Evolutionary conservation across 2,113 vertebrate species (phyloP), one percentile per base, ranked within the genome.

Genomic region (Sylvia atricapilla): DNA sequence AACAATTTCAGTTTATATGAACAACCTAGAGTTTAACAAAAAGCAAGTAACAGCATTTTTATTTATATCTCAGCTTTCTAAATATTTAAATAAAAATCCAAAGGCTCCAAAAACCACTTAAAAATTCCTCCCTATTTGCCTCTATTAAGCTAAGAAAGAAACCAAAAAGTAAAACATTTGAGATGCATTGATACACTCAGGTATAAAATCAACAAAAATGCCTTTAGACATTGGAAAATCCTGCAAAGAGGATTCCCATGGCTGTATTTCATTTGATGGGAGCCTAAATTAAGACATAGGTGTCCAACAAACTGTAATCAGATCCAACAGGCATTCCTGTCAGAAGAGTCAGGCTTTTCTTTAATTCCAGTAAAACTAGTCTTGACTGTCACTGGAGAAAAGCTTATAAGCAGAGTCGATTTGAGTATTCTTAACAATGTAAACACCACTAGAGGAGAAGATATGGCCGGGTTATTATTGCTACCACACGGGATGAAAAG

Each of bases 171-270:
- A 43, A 73, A 91, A 46, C 24, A 55, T n/a, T 1, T 68, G 58
- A 78, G 46, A 67, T 44, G 14, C 13, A 31, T 35, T 69, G 58
- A 80, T 27, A 33, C 50, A 62, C 9, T 27, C 64, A 21, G 39
- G 67, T 30, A 44, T 22, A 3, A 86, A 73, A 55, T 31, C 0
- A 0, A 6, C 22, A 87, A 55, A 79, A 80, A 18, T 8, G 3
- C 55, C 39, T 82, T 82, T 8, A 79, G 20, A 62, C 19, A 27
- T 33, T 23, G n/a, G 7, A 59, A 13, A 79, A 74, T 59, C 59
- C 46, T 69, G 35, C 43, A 88, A 66, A 58, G 50, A 55, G 15
- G 25, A 53, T 17, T 86, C 43, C 30, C 25, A 53, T 44, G 16
- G 56, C 18, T 81, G 21, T 17, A 15, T 44, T 79, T 70, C 35